A percentile compares a stretch with the other conserved stretches of the same genome.
Conservation (phyloP, 2,797 vertebrate species). For the Prunella strophiata region DNA sequence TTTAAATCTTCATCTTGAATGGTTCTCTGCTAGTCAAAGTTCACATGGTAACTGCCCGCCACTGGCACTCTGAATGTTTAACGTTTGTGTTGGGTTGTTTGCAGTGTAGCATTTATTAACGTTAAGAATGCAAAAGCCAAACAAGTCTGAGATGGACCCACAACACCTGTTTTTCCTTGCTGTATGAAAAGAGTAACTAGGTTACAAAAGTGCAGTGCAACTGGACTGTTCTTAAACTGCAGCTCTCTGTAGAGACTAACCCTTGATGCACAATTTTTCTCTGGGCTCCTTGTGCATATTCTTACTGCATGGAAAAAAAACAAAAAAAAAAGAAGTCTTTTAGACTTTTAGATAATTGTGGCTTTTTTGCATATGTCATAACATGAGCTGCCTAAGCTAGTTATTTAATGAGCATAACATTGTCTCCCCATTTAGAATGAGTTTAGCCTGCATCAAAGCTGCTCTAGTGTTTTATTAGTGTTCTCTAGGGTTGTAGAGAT, state of each 20-base stretch:
- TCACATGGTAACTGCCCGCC: conserved; percentile 39
- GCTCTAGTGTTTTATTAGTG: conserved; percentile 44
- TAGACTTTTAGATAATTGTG: background rate
- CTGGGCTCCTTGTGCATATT: conserved; percentile 2
- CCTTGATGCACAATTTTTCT: conserved; percentile 18
- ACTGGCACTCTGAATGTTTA: conserved; percentile 54
- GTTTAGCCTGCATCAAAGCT: conserved; percentile 46
- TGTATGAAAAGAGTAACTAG: conserved; percentile 24
- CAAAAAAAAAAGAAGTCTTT: background rate
- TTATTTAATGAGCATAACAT: conserved; percentile 7
- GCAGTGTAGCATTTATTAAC: conserved; percentile 11
- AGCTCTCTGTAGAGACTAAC: conserved; percentile 34
- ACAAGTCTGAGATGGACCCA: conserved; percentile 24
- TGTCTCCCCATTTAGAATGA: conserved; percentile 23
- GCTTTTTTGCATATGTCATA: conserved; percentile 36
- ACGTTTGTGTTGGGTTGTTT: conserved; percentile 58
- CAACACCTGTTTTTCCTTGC: conserved; percentile 43
- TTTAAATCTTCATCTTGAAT: conserved; percentile 44
- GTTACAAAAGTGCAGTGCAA: background rate
- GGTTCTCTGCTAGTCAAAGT: conserved; percentile 61
- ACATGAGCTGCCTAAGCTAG: conserved; percentile 30
- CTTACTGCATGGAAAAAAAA: conserved; percentile 29
- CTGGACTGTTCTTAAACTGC: conserved; percentile 20
- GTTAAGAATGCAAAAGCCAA: conserved; percentile 57
- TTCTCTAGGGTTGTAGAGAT: conserved; percentile 59